Conservation (phyloP, 2,113 vertebrate species). For the Xiphophorus couchianus region DNA sequence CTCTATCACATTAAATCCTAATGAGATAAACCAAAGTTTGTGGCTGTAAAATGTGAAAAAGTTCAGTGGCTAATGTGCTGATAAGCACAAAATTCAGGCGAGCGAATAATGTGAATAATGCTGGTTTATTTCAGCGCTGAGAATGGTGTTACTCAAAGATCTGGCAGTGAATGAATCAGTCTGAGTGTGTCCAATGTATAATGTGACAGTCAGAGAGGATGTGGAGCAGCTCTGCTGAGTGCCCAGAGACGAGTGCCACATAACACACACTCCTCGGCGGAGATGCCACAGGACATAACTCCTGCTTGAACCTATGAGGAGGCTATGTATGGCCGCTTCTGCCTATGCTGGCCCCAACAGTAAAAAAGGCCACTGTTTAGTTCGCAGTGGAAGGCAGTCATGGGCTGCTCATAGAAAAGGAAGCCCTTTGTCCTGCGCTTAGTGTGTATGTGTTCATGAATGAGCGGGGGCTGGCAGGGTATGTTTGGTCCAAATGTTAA, state of each 20-base stretch:
- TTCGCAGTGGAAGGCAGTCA: slow-evolving; percentile 77
- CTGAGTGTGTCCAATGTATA: slow-evolving; percentile 65
- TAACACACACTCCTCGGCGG: slow-evolving; percentile 62
- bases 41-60: background rate
- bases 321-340: slow-evolving; percentile 67
- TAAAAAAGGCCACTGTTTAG: slow-evolving; percentile 78
- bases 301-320: slow-evolving; percentile 58
- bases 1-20: background rate
- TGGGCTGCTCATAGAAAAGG: slow-evolving; percentile 74
- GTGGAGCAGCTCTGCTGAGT: slow-evolving; percentile 59
- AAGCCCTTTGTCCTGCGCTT: slow-evolving; percentile 72
- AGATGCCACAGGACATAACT: slow-evolving; percentile 63
- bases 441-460: slow-evolving; percentile 46
- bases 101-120: slow-evolving; percentile 19
- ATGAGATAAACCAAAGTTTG: background rate
- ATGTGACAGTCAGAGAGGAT: slow-evolving; percentile 59
- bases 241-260: slow-evolving; percentile 54
- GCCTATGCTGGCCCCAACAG: slow-evolving; percentile 67
- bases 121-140: slow-evolving; percentile 46
- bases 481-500: slow-evolving; percentile 68
- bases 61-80: background rate
- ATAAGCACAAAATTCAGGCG: slow-evolving; percentile 12
- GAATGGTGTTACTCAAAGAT: slow-evolving; percentile 48
- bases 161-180: slow-evolving; percentile 58
- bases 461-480: slow-evolving; percentile 27